These are phyloP conservation scores for Oncorhynchus tshawytscha DNA, from an alignment of 2,113 vertebrate species.

Conservation along the genomic window DNA sequence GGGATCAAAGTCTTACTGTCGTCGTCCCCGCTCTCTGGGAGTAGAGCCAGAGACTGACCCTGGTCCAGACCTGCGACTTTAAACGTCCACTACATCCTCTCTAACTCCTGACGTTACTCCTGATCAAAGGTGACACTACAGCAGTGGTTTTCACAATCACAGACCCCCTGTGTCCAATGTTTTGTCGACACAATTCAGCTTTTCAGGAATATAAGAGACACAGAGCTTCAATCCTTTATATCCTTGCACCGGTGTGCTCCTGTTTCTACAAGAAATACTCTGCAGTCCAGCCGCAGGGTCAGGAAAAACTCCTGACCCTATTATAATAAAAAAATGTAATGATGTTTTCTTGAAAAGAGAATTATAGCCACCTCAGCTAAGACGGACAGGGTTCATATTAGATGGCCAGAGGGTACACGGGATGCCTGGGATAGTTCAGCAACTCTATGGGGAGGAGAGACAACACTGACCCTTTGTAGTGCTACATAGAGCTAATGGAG, in stretches of 20 bases:
- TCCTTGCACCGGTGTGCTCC: too few relatives aligned
- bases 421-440: conserved; percentile 11
- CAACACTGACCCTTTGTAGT: conserved; percentile 25
- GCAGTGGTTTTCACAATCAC: not conserved
- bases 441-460: conserved; percentile 8
- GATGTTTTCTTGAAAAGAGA: too few relatives aligned
- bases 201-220: too few relatives aligned
- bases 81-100: conserved; percentile 40
- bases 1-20: conserved; percentile 70
- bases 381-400: too few relatives aligned
- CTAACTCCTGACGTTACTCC: not conserved
- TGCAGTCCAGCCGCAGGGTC: too few relatives aligned
- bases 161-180: not conserved
- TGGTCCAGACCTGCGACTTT: conserved; percentile 31
- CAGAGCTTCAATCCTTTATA: too few relatives aligned
- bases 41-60: conserved; percentile 8
- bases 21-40: not conserved
- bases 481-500: conserved; percentile 46
- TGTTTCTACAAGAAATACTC: too few relatives aligned
- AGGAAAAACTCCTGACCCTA: too few relatives aligned
- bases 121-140: conserved; percentile 40
- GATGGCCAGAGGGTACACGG: not conserved
- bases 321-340: too few relatives aligned
- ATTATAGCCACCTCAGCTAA: too few relatives aligned
- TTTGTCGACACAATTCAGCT: too few relatives aligned